Base-by-base conservation (phyloP, 2,113 vertebrate species). In the Oncorhynchus tshawytscha region DNA sequence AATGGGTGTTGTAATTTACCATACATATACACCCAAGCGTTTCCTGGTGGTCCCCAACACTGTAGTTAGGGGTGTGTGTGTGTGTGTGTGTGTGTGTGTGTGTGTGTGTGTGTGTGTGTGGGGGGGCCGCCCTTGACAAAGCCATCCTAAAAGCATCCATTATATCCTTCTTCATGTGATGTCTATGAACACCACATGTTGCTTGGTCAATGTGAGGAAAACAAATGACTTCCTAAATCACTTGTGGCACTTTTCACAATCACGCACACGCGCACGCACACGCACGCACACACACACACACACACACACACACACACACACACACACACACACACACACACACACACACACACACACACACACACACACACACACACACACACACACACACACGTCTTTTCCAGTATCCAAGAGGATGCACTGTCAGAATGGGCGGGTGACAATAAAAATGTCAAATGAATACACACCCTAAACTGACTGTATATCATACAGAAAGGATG, bases 141-240 rank as follows among this genome's bases (percentile, higher is more conserved):
- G 76, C 80, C 31, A 69, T 88, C 78, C 85, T 87, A 72, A 87
- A 88, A 86, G 84, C 88, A 89, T 89, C 87, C 76, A 88, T 90
- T 89, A 88, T 84, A 76, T 80, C 65, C 62, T 67, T 70, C 83
- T 78, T 85, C 88, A 84, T 89, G 88, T 85, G 83, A 83, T 72
- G 86, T 89, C 85, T 90, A 89, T 89, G 86, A 89, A 81, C 87
- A 89, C 88, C 91, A 93, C 86, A 92, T 93, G 92, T 91, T 92
- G 82, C 86, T 78, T 74, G 83, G 49, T 15, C 49, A 51, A 51
- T 54, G 66, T 51, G 9, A 60, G 68, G 45, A 24, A 54, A 57
- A 91, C 86, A 89, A 88, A 90, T 68, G 82, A 81, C 81, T 90
- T 82, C 77, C 85, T 88, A 91, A 91, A 93, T 89, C 84, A 90